A percentile compares a stretch with the other conserved stretches of the same genome.
These are phyloP conservation scores for Sus scrofa DNA, from an alignment of 2,113 vertebrate species.

Conservation along the genomic window T2T-Sscrofa CM000817.6:136116001-136116500, in stretches of 20 bases:
- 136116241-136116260: background rate
- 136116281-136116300: background rate
- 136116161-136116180: background rate
- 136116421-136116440: slow-evolving; percentile 36
- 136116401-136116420: background rate
- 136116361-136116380: background rate
- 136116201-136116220: background rate
- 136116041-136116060: background rate
- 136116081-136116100: background rate
- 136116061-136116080: no score
- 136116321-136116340: slow-evolving; percentile 11
- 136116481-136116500: slow-evolving; percentile 32
- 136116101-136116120: background rate
- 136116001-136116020: background rate
- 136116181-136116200: background rate
- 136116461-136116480: slow-evolving; percentile 68
- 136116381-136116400: slow-evolving; percentile 22
- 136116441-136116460: slow-evolving; percentile 65
- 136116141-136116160: background rate
- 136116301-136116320: slow-evolving; percentile 5
- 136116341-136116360: background rate
- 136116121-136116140: background rate
- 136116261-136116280: background rate
- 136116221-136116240: background rate
- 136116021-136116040: slow-evolving; percentile 10